Evolutionary conservation across 2,113 vertebrate genomes (phyloP).

Genomic region (Esox niger): DNA sequence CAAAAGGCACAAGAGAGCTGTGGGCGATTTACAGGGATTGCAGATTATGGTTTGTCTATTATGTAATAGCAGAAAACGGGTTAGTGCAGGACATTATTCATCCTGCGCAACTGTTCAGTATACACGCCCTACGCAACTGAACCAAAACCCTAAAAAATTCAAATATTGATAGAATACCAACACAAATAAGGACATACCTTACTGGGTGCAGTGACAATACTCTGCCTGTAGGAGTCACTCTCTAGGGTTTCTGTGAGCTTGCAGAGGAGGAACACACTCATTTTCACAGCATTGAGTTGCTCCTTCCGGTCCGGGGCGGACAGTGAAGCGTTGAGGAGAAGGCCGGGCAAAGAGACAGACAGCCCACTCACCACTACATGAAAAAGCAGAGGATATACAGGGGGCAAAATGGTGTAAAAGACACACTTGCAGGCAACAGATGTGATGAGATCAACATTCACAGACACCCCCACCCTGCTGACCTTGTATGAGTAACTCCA

Average conservation of each 20-base stretch:
- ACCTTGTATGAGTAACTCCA: slow-evolving; percentile 88
- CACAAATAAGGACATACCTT: slow-evolving; percentile 61
- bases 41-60: too few species aligned
- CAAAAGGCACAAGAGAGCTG: too few species aligned
- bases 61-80: too few species aligned
- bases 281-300: slow-evolving; percentile 89
- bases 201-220: slow-evolving; percentile 68
- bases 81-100: too few species aligned
- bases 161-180: too few species aligned
- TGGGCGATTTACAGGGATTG: too few species aligned
- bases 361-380: slow-evolving; percentile 79
- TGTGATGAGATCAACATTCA: neutral
- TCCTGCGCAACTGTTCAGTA: too few species aligned
- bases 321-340: slow-evolving; percentile 70
- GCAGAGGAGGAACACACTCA: slow-evolving; percentile 88
- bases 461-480: slow-evolving; percentile 1
- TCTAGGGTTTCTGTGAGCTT: slow-evolving; percentile 85
- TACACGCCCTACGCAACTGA: too few species aligned
- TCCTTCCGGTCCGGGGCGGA: slow-evolving; percentile 70
- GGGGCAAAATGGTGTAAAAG: neutral
- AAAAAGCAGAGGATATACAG: neutral
- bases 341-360: slow-evolving; percentile 75
- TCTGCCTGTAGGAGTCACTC: slow-evolving; percentile 71
- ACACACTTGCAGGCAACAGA: neutral
- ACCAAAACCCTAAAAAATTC: too few species aligned